A percentile compares a stretch with the other conserved stretches of the same genome.
phyloP scores from a whole-genome alignment of 2,797 vertebrate genomes.

The Thaleichthys pacificus region DNA sequence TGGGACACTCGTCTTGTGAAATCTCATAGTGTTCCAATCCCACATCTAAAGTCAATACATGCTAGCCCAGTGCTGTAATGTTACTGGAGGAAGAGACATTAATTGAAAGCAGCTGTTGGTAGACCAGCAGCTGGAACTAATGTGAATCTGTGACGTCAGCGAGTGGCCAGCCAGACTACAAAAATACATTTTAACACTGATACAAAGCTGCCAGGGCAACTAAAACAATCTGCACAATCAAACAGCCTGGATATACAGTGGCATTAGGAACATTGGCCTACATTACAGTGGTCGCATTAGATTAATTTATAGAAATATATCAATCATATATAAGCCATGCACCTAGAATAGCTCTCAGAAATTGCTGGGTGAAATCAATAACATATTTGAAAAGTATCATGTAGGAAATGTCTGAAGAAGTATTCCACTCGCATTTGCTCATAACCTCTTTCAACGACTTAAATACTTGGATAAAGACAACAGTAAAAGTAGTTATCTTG shows the following conservation, averaged over 20 bases:
- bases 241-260: neutral
- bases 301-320: neutral
- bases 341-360: too few relatives aligned
- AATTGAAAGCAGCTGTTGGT: slow-evolving; percentile 73
- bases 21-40: slow-evolving; percentile 47
- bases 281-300: neutral
- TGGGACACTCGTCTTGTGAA: slow-evolving; percentile 61
- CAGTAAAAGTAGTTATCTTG: neutral
- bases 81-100: slow-evolving; percentile 59
- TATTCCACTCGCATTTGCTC: too few relatives aligned
- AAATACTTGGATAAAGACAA: neutral
- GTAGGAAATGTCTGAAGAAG: too few relatives aligned
- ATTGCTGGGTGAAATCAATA: too few relatives aligned
- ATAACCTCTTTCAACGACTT: too few relatives aligned
- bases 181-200: slow-evolving; percentile 37
- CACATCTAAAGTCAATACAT: slow-evolving; percentile 74
- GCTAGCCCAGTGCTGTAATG: slow-evolving; percentile 60
- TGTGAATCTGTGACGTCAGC: slow-evolving; percentile 48
- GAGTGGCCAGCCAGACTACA: slow-evolving; percentile 38
- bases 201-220: slow-evolving; percentile 9
- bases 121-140: slow-evolving; percentile 60
- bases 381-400: too few relatives aligned
- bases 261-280: neutral
- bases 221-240: neutral
- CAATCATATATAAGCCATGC: neutral